These are phyloP conservation scores for Nymphalis polychloros DNA, from an alignment of 2,888 invertebrate genomes.

Conservation along the genomic window DNA sequence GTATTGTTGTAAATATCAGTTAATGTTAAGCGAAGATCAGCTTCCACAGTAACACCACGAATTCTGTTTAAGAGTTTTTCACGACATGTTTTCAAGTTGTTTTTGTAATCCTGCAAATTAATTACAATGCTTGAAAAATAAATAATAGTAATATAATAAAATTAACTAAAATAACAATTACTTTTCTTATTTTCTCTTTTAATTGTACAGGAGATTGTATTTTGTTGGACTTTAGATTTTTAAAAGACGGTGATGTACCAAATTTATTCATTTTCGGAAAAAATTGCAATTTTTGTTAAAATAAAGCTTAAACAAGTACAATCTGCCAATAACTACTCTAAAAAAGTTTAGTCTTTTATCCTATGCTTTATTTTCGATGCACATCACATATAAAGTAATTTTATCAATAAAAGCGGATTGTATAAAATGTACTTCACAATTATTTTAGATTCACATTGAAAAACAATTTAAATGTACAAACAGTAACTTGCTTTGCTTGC, in stretches of 20 bases:
- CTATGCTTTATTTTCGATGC: too few species aligned
- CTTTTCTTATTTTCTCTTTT: constrained; percentile 75
- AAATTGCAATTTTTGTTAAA: background rate
- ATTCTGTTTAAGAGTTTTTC: constrained; percentile 64
- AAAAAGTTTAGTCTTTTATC: too few species aligned
- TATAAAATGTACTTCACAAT: too few species aligned
- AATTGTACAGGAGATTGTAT: constrained; percentile 68
- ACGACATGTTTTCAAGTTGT: constrained; percentile 67
- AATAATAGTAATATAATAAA: background rate
- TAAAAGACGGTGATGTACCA: constrained; percentile 59
- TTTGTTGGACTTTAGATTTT: constrained; percentile 56
- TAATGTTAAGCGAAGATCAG: constrained; percentile 58
- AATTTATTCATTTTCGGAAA: constrained; percentile 30
- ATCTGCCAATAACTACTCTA: too few species aligned
- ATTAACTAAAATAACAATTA: constrained; percentile 36
- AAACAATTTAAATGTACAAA: too few species aligned
- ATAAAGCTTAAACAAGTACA: background rate
- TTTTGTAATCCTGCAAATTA: constrained; percentile 64
- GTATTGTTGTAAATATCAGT: constrained; percentile 65
- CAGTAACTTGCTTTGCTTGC: too few species aligned
- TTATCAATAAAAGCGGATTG: too few species aligned
- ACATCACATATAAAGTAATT: too few species aligned
- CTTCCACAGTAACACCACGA: constrained; percentile 53
- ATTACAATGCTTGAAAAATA: background rate
- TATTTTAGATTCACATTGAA: too few species aligned